Conservation (phyloP, 2,888 invertebrate species). For the Acleris literana region DNA sequence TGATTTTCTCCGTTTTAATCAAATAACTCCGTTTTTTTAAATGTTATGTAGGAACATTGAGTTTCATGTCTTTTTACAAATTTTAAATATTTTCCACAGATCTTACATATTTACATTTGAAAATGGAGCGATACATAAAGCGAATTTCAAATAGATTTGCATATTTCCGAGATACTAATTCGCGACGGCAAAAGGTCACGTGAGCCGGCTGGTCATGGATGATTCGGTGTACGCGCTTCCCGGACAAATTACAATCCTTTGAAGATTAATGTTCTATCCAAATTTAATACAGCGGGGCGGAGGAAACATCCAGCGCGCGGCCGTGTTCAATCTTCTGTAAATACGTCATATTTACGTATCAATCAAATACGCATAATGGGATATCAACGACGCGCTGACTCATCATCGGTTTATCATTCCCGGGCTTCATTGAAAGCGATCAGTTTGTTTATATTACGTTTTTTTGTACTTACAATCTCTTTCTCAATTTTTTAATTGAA, state of each 20-base stretch:
- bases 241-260: slow-evolving; percentile 53
- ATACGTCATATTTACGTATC: slow-evolving; percentile 38
- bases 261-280: slow-evolving; percentile 57
- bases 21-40: too few species aligned
- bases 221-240: slow-evolving; percentile 40
- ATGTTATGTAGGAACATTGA: too few species aligned
- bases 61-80: too few species aligned
- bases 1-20: too few species aligned
- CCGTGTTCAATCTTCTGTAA: slow-evolving; percentile 41
- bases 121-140: slow-evolving; percentile 13
- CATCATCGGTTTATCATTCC: slow-evolving; percentile 17
- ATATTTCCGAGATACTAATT: slow-evolving; percentile 39
- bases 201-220: slow-evolving; percentile 40
- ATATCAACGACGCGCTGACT: slow-evolving; percentile 27
- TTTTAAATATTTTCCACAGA: too few species aligned
- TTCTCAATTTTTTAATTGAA: background rate
- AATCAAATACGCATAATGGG: slow-evolving; percentile 34
- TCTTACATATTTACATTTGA: background rate
- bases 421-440: background rate
- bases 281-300: slow-evolving; percentile 45
- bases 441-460: background rate
- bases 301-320: slow-evolving; percentile 43
- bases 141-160: slow-evolving; percentile 40
- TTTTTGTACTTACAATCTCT: background rate
- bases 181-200: slow-evolving; percentile 34